phyloP scores from a whole-genome alignment of 2,797 vertebrate species.

The Pogoniulus pusillus region DNA sequence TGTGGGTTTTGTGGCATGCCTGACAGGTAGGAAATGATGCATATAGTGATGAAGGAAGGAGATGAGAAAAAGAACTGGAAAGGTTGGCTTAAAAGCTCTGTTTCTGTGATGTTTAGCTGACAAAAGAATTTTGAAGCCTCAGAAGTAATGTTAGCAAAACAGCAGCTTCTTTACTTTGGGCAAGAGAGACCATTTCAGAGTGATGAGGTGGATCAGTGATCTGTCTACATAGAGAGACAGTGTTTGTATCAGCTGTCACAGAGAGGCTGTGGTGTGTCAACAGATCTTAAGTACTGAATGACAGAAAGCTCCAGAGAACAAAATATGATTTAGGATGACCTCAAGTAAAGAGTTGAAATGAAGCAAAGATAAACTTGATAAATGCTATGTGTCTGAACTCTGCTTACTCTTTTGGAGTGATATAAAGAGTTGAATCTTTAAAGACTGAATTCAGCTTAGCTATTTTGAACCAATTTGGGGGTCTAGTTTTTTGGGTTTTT shows the following conservation, averaged over 20 bases:
- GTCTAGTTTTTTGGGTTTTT: neutral
- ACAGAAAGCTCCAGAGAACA: neutral
- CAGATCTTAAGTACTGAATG: neutral
- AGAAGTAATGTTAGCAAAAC: slow-evolving; percentile 1
- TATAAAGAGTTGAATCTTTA: neutral
- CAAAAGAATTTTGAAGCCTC: neutral
- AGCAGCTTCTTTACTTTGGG: slow-evolving; percentile 5
- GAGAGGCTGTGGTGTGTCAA: neutral
- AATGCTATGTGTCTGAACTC: neutral
- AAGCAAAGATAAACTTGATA: neutral
- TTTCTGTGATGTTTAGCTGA: neutral
- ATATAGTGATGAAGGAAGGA: neutral
- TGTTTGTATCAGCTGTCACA: slow-evolving; percentile 13
- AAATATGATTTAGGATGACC: neutral
- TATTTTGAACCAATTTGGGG: neutral
- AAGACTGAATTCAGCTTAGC: neutral
- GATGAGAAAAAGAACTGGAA: neutral
- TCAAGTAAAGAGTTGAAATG: neutral
- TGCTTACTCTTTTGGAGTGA: neutral
- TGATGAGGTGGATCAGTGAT: slow-evolving; percentile 21
- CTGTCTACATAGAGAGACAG: neutral
- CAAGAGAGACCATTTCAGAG: neutral
- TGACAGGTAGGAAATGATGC: neutral
- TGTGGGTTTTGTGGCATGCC: neutral
- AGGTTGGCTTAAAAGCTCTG: neutral